Conservation (phyloP, 2,797 vertebrate genomes). For the Smutsia gigantea region DNA sequence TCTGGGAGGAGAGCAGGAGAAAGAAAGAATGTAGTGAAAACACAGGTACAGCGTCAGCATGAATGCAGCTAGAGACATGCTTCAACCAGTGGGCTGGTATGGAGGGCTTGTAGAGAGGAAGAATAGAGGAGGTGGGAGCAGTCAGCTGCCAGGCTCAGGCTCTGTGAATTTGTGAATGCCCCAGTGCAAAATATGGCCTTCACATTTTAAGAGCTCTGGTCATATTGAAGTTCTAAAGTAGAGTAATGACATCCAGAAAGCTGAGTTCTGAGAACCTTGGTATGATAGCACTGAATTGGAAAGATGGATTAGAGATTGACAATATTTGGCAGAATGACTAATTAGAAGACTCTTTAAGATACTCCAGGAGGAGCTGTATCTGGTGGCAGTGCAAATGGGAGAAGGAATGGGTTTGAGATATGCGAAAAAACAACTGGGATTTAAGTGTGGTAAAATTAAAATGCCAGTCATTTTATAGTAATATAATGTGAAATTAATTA, state of each 20-base stretch:
- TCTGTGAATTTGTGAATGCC: not conserved
- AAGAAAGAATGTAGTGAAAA: not conserved
- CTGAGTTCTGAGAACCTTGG: not conserved
- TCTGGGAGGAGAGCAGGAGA: not conserved
- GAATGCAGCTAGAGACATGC: not conserved
- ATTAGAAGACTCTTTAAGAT: not conserved
- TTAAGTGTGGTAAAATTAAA: conserved; percentile 4
- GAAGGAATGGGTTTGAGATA: not conserved
- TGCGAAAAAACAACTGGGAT: not conserved
- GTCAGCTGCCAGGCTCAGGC: not conserved
- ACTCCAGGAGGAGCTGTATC: not conserved
- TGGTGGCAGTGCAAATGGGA: not conserved
- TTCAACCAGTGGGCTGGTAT: not conserved
- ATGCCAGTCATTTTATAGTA: not conserved
- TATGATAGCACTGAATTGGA: not conserved
- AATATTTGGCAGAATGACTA: not conserved
- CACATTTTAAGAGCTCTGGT: not conserved
- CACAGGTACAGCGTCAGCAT: not conserved
- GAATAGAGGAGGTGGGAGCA: not conserved
- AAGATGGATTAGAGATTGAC: not conserved
- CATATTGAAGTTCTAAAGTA: not conserved
- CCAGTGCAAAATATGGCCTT: not conserved
- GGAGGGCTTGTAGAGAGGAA: not conserved
- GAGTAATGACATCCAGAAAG: not conserved
- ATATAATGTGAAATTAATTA: conserved; percentile 16